phyloP scores from a whole-genome alignment of 2,888 invertebrate species.

The Drosophila cognata region DNA sequence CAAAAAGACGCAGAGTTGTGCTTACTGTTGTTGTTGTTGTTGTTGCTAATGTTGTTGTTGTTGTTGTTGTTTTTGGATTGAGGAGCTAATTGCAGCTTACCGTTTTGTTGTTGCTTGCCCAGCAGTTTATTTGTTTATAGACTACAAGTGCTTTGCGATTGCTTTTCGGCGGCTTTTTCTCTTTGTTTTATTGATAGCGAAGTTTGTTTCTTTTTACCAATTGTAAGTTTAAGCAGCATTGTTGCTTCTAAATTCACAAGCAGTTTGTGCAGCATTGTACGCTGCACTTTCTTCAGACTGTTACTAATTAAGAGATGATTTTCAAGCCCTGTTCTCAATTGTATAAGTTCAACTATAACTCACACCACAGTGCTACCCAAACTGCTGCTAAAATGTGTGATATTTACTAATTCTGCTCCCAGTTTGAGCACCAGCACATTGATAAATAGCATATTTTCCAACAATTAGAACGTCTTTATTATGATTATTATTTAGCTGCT shows the following conservation, averaged over 20 bases:
- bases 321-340: background rate
- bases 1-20: conserved; percentile 36
- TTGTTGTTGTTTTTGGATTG: conserved; percentile 28
- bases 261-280: conserved; percentile 8
- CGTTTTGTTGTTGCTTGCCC: conserved; percentile 9
- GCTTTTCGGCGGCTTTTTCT: conserved; percentile 14
- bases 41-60: conserved; percentile 8
- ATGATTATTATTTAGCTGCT: conserved; percentile 50
- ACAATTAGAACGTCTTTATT: conserved; percentile 62
- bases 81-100: conserved; percentile 61
- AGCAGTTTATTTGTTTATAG: conserved; percentile 57
- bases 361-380: background rate
- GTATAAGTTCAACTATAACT: background rate
- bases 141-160: conserved; percentile 31
- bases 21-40: conserved; percentile 11
- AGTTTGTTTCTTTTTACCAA: conserved; percentile 28
- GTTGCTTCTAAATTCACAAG: background rate
- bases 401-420: background rate
- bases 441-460: conserved; percentile 16
- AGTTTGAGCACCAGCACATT: background rate
- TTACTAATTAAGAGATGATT: background rate
- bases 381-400: background rate
- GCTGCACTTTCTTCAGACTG: background rate
- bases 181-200: conserved; percentile 12
- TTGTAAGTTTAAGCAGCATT: conserved; percentile 17